These are phyloP conservation scores for Melitaea athalia DNA, from an alignment of 2,888 invertebrate genomes.

Conservation along the genomic window DNA sequence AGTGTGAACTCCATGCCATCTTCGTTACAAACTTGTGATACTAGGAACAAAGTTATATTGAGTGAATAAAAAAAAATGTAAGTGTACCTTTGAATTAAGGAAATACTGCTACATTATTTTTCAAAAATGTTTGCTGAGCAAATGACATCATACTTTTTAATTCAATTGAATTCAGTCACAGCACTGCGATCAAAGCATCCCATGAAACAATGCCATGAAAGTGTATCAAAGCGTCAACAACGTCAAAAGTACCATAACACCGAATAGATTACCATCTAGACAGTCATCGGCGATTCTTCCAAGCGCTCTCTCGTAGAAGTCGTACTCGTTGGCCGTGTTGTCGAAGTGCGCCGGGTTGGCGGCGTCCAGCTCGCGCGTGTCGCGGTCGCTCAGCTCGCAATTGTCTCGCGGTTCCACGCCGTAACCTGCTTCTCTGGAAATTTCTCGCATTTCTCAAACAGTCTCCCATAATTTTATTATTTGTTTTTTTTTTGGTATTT, in stretches of 20 bases:
- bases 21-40: constrained; percentile 95
- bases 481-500: too few species aligned
- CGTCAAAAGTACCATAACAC: background rate
- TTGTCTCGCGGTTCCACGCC: constrained; percentile 87
- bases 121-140: too few species aligned
- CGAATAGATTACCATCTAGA: constrained; percentile 86
- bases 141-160: too few species aligned
- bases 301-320: constrained; percentile 91
- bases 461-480: too few species aligned
- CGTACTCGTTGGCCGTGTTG: constrained; percentile 88
- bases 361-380: constrained; percentile 91
- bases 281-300: constrained; percentile 90
- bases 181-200: too few species aligned
- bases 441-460: constrained; percentile 6
- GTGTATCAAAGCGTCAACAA: too few species aligned
- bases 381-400: constrained; percentile 94
- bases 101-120: too few species aligned
- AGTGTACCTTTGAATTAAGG: too few species aligned
- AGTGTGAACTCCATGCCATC: constrained; percentile 97
- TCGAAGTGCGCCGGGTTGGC: constrained; percentile 94
- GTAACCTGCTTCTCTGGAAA: constrained; percentile 82
- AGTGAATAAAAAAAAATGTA: background rate
- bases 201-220: too few species aligned
- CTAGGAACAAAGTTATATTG: constrained; percentile 65
- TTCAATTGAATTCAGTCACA: too few species aligned